A percentile compares a stretch with the other conserved stretches of the same genome.
Conservation (phyloP, 2,888 invertebrate species). For the Parelbella ahira region DNA sequence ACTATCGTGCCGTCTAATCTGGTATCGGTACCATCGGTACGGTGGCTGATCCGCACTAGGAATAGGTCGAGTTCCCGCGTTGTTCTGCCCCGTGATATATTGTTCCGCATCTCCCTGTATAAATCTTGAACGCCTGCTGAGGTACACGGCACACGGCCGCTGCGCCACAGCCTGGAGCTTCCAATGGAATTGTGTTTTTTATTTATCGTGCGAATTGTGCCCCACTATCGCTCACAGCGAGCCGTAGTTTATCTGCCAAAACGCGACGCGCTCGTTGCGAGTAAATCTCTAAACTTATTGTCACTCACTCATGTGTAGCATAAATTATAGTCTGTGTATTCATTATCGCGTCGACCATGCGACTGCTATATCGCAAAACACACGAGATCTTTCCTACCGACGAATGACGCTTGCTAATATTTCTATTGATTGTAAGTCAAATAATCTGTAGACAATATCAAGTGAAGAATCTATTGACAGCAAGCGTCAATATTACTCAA, state of each 20-base stretch:
- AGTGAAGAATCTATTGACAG: no score
- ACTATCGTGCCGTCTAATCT: constrained; percentile 65
- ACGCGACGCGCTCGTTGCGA: constrained; percentile 53
- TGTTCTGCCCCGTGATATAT: constrained; percentile 73
- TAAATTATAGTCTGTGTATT: constrained; percentile 21
- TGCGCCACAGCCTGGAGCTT: constrained; percentile 68
- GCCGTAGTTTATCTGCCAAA: constrained; percentile 76
- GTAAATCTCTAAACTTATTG: constrained; percentile 26
- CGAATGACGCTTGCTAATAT: no score
- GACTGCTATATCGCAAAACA: no score
- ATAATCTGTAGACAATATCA: no score
- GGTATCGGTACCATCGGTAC: constrained; percentile 70
- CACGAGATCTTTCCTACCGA: no score
- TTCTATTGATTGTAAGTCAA: no score
- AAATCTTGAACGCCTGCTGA: constrained; percentile 80
- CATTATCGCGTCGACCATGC: no score
- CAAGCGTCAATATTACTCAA: no score
- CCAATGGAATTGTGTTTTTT: constrained; percentile 81
- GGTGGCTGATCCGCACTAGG: constrained; percentile 72
- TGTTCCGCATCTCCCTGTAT: constrained; percentile 77
- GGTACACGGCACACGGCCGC: constrained; percentile 76
- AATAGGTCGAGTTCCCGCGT: constrained; percentile 78
- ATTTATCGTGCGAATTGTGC: constrained; percentile 78
- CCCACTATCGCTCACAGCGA: constrained; percentile 73
- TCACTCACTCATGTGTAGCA: constrained; percentile 16